Percentiles rank a stretch among this genome's conserved stretches.
phyloP scores from a whole-genome alignment of 2,888 invertebrate species.

The Andrena flavipes region DNA sequence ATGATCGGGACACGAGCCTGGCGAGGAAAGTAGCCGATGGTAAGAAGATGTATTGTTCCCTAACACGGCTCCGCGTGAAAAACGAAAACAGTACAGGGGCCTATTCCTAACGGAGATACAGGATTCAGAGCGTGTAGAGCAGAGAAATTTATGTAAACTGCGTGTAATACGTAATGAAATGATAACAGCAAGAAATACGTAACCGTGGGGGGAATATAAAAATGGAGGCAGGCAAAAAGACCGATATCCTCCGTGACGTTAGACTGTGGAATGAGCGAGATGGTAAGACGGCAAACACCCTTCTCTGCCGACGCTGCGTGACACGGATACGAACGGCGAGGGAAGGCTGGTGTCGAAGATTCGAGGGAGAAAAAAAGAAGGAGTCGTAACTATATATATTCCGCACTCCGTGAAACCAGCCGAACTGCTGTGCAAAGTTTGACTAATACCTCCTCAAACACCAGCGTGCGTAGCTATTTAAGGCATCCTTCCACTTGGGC shows the following conservation, averaged over 20 bases:
- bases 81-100: background rate
- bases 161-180: background rate
- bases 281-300: conserved; percentile 4
- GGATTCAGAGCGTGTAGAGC: background rate
- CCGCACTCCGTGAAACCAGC: conserved; percentile 24
- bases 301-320: conserved; percentile 31
- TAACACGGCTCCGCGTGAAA: background rate
- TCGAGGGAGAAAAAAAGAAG: conserved; percentile 28
- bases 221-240: conserved; percentile 5
- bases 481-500: background rate
- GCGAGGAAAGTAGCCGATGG: background rate
- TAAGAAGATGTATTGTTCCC: background rate
- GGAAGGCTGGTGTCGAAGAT: conserved; percentile 34
- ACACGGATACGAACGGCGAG: conserved; percentile 46
- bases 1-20: conserved; percentile 8
- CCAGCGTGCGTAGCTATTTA: background rate
- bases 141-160: background rate
- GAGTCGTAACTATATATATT: conserved; percentile 15
- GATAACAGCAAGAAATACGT: background rate
- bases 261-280: conserved; percentile 13
- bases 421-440: conserved; percentile 1
- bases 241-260: conserved; percentile 29
- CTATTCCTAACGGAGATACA: background rate
- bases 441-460: conserved; percentile 14
- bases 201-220: background rate